Evolutionary conservation across 2,888 invertebrate species (phyloP).

Genomic region (Cerceris rybyensis): DNA sequence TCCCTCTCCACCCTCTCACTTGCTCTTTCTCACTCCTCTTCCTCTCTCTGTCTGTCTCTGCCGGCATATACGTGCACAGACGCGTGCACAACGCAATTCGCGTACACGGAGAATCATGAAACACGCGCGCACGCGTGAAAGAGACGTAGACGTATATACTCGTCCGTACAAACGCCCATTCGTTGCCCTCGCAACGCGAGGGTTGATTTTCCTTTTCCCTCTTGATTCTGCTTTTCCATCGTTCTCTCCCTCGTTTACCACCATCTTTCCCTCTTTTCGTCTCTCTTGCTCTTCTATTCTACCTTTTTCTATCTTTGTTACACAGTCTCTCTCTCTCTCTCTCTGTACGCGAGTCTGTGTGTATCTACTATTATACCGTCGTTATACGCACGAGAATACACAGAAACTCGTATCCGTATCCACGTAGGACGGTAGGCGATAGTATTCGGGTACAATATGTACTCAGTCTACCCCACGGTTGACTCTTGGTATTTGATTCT

Average conservation of each 20-base stretch:
- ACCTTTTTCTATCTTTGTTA: conserved; percentile 11
- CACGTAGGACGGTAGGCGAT: conserved; percentile 64
- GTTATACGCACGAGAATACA: conserved; percentile 64
- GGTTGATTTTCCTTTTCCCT: conserved; percentile 18
- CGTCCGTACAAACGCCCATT: conserved; percentile 9
- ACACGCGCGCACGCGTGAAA: neutral
- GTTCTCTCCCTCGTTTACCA: neutral
- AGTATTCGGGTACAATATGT: conserved; percentile 78
- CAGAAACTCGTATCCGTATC: conserved; percentile 60
- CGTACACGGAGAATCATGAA: neutral
- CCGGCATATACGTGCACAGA: neutral
- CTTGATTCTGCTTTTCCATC: neutral
- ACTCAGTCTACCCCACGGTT: conserved; percentile 78
- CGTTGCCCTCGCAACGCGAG: conserved; percentile 6
- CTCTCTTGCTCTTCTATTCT: conserved; percentile 24
- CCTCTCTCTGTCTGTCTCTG: conserved; percentile 3
- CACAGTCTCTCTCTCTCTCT: conserved; percentile 4
- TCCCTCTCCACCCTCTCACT: conserved; percentile 35
- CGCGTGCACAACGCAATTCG: neutral
- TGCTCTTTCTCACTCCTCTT: conserved; percentile 25
- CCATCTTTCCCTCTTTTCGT: conserved; percentile 10
- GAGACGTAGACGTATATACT: neutral
- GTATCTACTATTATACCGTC: conserved; percentile 58
- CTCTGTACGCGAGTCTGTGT: conserved; percentile 35
- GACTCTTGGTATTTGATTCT: conserved; percentile 81